Evolutionary conservation across 2,888 invertebrate genomes (phyloP).

Genomic region (Herminia tarsipennalis): DNA sequence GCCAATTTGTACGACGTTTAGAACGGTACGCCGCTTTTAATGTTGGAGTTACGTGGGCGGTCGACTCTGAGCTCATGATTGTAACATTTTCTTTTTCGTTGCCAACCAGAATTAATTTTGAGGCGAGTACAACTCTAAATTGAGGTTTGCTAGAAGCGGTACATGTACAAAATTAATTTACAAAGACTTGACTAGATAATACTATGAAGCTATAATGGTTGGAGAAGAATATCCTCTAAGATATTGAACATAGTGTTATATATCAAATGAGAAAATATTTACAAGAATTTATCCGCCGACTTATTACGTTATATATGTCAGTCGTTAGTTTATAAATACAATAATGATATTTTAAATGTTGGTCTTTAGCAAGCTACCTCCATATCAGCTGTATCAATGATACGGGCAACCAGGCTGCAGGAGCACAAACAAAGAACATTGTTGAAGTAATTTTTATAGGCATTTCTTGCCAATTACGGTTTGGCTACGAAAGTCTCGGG

Average conservation of each 20-base stretch:
- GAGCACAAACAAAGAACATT: too few relatives aligned
- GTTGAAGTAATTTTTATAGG: too few relatives aligned
- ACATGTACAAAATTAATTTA: conserved; percentile 56
- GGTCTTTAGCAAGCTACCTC: too few relatives aligned
- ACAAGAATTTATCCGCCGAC: too few relatives aligned
- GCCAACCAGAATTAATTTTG: conserved; percentile 55
- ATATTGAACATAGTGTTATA: not conserved
- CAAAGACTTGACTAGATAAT: conserved; percentile 37
- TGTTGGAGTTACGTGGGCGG: conserved; percentile 46
- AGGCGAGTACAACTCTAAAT: conserved; percentile 53
- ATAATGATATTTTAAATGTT: too few relatives aligned
- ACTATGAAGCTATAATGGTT: conserved; percentile 8
- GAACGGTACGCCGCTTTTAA: conserved; percentile 28
- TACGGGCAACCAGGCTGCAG: too few relatives aligned
- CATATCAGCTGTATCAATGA: too few relatives aligned
- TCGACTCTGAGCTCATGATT: conserved; percentile 32
- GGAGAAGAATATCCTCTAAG: conserved; percentile 12
- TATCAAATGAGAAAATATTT: not conserved
- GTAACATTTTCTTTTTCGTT: conserved; percentile 56
- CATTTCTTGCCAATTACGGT: too few relatives aligned
- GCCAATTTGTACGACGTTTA: conserved; percentile 23
- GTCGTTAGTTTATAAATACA: too few relatives aligned
- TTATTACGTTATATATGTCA: too few relatives aligned
- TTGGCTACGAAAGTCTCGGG: too few relatives aligned
- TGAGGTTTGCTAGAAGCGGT: conserved; percentile 59